phyloP scores from a whole-genome alignment of 2,797 vertebrate genomes.

The Sebastes steindachneri region DNA sequence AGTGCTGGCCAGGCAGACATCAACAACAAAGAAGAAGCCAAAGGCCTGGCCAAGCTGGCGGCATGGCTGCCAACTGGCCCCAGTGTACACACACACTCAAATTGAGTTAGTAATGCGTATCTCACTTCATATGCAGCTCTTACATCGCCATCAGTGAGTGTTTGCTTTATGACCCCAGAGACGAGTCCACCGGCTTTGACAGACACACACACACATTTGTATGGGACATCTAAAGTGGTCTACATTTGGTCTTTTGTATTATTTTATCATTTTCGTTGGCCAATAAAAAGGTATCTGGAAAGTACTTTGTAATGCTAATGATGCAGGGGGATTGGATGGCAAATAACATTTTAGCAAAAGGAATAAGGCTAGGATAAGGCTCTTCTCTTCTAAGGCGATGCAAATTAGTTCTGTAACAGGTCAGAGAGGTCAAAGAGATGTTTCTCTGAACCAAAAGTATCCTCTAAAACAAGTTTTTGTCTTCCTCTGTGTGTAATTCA shows the following conservation, averaged over 20 bases:
- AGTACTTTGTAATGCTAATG: constrained; percentile 3
- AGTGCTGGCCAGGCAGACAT: constrained; percentile 64
- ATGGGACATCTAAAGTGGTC: not conserved
- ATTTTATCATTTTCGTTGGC: not conserved
- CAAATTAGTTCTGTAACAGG: constrained; percentile 3
- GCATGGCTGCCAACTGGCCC: constrained; percentile 65
- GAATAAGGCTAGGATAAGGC: not conserved
- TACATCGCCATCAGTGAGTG: constrained; percentile 62
- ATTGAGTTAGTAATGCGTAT: constrained; percentile 60
- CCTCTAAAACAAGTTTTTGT: not conserved
- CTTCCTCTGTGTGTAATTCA: not conserved
- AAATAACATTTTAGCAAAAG: constrained; percentile 10
- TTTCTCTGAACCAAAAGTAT: not conserved
- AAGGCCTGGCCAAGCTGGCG: constrained; percentile 57
- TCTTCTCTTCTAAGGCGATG: not conserved
- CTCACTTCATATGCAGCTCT: constrained; percentile 62
- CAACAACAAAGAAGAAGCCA: constrained; percentile 56
- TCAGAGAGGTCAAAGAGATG: not conserved
- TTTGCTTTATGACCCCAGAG: constrained; percentile 47
- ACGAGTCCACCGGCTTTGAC: not conserved
- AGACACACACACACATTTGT: not conserved
- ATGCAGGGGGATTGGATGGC: constrained; percentile 1
- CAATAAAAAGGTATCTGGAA: not conserved
- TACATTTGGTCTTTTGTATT: not conserved
- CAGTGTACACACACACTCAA: constrained; percentile 29